Percentiles rank a stretch among this genome's conserved stretches.
phyloP scores from a whole-genome alignment of 92 coral and sea anemone genomes.

The Virgularia gustaviana region DNA sequence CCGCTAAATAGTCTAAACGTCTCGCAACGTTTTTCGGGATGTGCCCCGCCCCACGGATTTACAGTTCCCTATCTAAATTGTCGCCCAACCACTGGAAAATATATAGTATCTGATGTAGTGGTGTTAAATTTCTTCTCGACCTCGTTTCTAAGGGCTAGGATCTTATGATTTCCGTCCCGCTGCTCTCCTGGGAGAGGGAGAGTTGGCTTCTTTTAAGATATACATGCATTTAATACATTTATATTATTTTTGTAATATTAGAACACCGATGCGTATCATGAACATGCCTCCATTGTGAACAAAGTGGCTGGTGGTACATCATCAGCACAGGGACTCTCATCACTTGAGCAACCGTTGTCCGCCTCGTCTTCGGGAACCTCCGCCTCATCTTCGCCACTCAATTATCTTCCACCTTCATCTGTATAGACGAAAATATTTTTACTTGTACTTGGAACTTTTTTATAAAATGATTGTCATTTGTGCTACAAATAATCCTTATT shows the following conservation, averaged over 20 bases:
- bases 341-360: slow-evolving; percentile 83
- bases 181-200: too few relatives aligned
- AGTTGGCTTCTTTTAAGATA: not conserved
- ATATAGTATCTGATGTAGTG: too few relatives aligned
- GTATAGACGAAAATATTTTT: not conserved
- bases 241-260: slow-evolving; percentile 17
- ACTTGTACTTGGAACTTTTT: not conserved
- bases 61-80: too few relatives aligned
- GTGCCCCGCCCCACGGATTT: too few relatives aligned
- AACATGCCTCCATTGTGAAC: slow-evolving; percentile 80
- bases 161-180: too few relatives aligned
- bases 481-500: too few relatives aligned
- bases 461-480: not conserved
- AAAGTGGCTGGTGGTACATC: slow-evolving; percentile 79
- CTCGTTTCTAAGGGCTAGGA: too few relatives aligned
- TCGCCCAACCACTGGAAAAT: too few relatives aligned
- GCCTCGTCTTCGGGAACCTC: slow-evolving; percentile 70
- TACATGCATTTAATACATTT: not conserved
- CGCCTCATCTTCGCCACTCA: slow-evolving; percentile 77
- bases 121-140: too few relatives aligned
- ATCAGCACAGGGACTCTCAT: slow-evolving; percentile 65
- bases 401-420: slow-evolving; percentile 31
- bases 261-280: slow-evolving; percentile 85
- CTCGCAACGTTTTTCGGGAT: too few relatives aligned
- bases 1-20: too few relatives aligned